These are phyloP conservation scores for Eremobia ochroleuca DNA, from an alignment of 2,888 invertebrate genomes.

Conservation along the genomic window DNA sequence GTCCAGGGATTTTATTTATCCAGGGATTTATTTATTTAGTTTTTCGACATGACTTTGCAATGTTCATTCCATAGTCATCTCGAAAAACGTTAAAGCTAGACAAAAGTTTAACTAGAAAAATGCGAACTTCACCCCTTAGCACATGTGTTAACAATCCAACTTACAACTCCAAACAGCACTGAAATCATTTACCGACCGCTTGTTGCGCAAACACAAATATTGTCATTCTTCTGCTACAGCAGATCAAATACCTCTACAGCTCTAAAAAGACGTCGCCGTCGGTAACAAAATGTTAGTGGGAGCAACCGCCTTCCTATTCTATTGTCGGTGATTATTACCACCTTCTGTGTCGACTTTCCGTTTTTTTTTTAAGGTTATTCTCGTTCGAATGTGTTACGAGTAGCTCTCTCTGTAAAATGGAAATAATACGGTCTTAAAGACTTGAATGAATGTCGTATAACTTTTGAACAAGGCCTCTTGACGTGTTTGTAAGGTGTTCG, in stretches of 20 bases:
- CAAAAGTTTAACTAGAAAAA: not conserved
- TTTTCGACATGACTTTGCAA: not conserved
- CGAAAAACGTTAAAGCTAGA: not conserved
- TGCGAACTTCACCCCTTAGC: not conserved
- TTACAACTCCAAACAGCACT: conserved; percentile 28
- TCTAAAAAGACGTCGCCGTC: conserved; percentile 38
- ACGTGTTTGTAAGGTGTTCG: not conserved
- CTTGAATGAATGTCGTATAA: conserved; percentile 5
- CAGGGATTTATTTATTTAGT: too few species aligned
- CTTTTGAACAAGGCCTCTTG: not conserved
- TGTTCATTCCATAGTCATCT: not conserved
- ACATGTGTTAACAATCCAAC: conserved; percentile 13
- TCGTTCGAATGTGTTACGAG: conserved; percentile 5
- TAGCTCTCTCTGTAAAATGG: not conserved
- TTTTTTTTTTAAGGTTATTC: conserved; percentile 27
- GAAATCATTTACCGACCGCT: conserved; percentile 63
- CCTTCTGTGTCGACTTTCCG: conserved; percentile 21
- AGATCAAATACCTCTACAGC: conserved; percentile 38
- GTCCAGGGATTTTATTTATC: too few species aligned
- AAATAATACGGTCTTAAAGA: conserved; percentile 13
- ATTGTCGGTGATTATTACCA: conserved; percentile 28
- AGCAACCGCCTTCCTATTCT: conserved; percentile 16
- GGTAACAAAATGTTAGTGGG: conserved; percentile 32
- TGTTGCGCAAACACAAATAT: conserved; percentile 69
- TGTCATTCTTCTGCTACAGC: conserved; percentile 65